Conservation (phyloP, 2,113 vertebrate species). For the Rostratula benghalensis region DNA sequence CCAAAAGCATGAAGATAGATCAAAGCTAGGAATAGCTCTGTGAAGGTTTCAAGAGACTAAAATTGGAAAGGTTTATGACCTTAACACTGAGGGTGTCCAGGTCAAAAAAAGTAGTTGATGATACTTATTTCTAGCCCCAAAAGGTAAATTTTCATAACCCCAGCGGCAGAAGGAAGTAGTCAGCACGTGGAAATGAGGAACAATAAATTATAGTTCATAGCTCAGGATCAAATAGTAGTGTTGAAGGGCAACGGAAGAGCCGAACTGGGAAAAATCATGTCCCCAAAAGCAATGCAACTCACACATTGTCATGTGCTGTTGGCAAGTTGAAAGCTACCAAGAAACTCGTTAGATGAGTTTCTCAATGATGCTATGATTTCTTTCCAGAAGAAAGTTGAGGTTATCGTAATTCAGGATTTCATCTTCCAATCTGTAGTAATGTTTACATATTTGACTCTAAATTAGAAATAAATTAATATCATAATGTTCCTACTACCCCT, state of each 20-base stretch:
- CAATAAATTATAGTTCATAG: background rate
- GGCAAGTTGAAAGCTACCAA: background rate
- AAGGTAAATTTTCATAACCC: background rate
- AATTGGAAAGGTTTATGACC: background rate
- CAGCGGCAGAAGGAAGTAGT: background rate
- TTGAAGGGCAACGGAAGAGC: background rate
- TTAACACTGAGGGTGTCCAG: background rate
- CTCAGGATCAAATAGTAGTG: background rate
- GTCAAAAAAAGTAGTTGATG: background rate
- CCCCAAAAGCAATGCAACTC: background rate
- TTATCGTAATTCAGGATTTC: background rate
- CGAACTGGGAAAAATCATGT: background rate
- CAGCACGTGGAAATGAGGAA: background rate
- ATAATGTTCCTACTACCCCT: background rate
- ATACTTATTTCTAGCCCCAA: background rate
- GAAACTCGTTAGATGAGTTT: background rate
- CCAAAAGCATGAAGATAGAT: background rate
- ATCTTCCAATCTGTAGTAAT: background rate
- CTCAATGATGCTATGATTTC: background rate
- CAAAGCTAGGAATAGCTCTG: background rate
- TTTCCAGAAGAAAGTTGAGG: background rate
- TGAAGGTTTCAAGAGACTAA: background rate
- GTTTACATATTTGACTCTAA: background rate
- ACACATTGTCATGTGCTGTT: accelerated
- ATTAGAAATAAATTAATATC: background rate